phyloP scores from a whole-genome alignment of 2,888 invertebrate genomes.

The Exocentrus adspersus region DNA sequence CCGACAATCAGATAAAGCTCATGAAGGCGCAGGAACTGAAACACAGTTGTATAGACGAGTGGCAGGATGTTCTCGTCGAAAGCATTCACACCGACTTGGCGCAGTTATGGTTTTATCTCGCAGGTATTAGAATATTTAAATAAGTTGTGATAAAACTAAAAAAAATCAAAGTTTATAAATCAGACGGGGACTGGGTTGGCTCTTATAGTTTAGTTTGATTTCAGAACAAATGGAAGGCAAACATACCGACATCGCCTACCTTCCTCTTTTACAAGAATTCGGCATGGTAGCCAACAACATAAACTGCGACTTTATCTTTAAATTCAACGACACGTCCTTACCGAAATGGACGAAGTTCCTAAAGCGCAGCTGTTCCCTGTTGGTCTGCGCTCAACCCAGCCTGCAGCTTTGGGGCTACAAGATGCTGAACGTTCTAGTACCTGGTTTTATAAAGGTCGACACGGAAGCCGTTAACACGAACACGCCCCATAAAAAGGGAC shows the following conservation, averaged over 20 bases:
- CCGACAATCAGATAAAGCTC: constrained; percentile 63
- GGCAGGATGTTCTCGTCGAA: constrained; percentile 80
- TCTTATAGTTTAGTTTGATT: constrained; percentile 30
- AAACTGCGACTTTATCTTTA: constrained; percentile 51
- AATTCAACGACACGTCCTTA: constrained; percentile 50
- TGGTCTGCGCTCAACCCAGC: constrained; percentile 60
- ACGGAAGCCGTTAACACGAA: constrained; percentile 61
- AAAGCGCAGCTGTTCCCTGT: constrained; percentile 58
- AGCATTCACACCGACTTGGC: constrained; percentile 69
- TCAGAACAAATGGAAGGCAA: constrained; percentile 48
- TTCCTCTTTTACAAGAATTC: constrained; percentile 56
- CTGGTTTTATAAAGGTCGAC: constrained; percentile 64
- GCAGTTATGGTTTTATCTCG: constrained; percentile 65
- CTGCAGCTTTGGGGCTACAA: constrained; percentile 66
- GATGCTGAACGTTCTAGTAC: constrained; percentile 60
- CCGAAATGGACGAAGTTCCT: constrained; percentile 61
- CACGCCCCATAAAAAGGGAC: constrained; percentile 60
- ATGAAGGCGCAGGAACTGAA: constrained; percentile 56
- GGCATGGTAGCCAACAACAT: constrained; percentile 50
- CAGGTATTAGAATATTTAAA: constrained; percentile 51
- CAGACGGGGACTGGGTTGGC: too few relatives aligned
- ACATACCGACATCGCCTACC: constrained; percentile 38
- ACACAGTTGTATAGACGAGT: constrained; percentile 71
- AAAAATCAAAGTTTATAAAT: too few relatives aligned
- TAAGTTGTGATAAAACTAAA: too few relatives aligned